A percentile compares a stretch with the other conserved stretches of the same genome.
These are phyloP conservation scores for Lypha dubia DNA, from an alignment of 2,888 invertebrate genomes.

Conservation along the genomic window DNA sequence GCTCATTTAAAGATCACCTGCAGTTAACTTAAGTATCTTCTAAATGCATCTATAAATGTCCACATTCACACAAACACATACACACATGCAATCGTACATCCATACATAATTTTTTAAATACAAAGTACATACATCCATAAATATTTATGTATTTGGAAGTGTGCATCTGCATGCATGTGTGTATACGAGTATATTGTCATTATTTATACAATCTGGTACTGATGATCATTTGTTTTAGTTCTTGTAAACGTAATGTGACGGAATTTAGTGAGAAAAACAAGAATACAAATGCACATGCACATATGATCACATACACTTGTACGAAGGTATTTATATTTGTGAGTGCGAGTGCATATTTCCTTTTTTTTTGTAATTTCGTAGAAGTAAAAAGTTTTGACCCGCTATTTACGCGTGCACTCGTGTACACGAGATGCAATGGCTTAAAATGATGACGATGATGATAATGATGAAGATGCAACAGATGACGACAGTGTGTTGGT, in stretches of 20 bases:
- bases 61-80: neutral
- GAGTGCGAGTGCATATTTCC: constrained; percentile 4
- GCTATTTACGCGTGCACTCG: constrained; percentile 51
- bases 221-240: constrained; percentile 55
- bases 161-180: neutral
- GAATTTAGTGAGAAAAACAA: constrained; percentile 38
- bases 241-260: constrained; percentile 54
- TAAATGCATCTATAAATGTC: constrained; percentile 43
- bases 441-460: constrained; percentile 48
- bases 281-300: neutral
- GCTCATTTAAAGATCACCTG: constrained; percentile 67
- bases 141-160: neutral
- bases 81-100: neutral
- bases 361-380: constrained; percentile 24
- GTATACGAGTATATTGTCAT: neutral
- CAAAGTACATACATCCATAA: too few relatives aligned
- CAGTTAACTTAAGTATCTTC: constrained; percentile 60
- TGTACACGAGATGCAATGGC: constrained; percentile 25
- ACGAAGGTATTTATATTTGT: neutral
- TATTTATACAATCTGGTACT: constrained; percentile 4
- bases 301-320: neutral
- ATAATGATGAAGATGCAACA: constrained; percentile 59
- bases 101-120: constrained; percentile 6
- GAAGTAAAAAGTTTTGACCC: constrained; percentile 57
- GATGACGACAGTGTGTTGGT: constrained; percentile 63